Evolutionary conservation across 1,140 invertebrate genomes (phyloP).

Genomic region (Drosophila lacertosa): DNA sequence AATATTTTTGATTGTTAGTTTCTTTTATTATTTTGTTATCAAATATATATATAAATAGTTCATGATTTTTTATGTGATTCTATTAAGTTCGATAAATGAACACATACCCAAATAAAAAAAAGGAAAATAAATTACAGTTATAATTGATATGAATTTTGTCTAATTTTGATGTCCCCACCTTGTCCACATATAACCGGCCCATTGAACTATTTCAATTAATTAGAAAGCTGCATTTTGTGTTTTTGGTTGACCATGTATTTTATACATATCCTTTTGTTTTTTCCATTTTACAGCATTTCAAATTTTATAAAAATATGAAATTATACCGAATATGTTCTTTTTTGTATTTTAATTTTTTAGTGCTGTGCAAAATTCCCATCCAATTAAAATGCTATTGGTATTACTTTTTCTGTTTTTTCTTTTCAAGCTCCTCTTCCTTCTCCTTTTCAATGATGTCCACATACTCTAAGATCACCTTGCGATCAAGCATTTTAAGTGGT

Average conservation of each 20-base stretch:
- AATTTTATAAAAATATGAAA: constrained; percentile 50
- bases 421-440: constrained; percentile 98
- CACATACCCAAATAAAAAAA: too few relatives aligned
- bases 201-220: background rate
- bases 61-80: too few relatives aligned
- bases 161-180: too few relatives aligned
- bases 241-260: constrained; percentile 63
- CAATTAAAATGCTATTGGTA: constrained; percentile 3
- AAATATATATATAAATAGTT: too few relatives aligned
- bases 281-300: constrained; percentile 48
- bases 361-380: background rate
- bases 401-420: constrained; percentile 97
- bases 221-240: constrained; percentile 5
- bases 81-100: too few relatives aligned
- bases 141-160: too few relatives aligned
- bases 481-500: constrained; percentile 95
- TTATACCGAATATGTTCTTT: constrained; percentile 25
- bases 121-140: too few relatives aligned
- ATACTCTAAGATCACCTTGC: constrained; percentile 95
- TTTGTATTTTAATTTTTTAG: background rate
- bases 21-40: too few relatives aligned
- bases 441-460: constrained; percentile 98
- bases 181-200: background rate
- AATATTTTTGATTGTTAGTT: background rate
- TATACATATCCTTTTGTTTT: constrained; percentile 53